Percentiles rank a stretch among this genome's conserved stretches.
Conservation (phyloP, 2,888 invertebrate species). For the Tholera decimalis region DNA sequence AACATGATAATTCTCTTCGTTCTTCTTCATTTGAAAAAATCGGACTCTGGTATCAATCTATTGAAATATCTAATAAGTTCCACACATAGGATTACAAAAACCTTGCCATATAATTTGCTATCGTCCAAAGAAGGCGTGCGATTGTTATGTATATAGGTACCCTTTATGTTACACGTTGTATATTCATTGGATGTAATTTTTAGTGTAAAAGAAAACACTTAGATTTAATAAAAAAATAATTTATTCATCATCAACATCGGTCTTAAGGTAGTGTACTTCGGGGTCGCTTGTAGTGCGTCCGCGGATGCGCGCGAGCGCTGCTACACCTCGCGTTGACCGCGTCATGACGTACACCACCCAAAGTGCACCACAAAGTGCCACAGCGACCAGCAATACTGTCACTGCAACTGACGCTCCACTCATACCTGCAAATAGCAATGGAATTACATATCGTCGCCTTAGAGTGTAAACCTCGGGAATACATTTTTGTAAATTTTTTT, state of each 20-base stretch:
- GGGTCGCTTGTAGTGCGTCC: slow-evolving; percentile 73
- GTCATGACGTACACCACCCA: slow-evolving; percentile 56
- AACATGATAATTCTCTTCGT: too few relatives aligned
- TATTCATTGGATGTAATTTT: not conserved
- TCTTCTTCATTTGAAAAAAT: too few relatives aligned
- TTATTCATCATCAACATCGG: slow-evolving; percentile 75
- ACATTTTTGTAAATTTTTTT: too few relatives aligned
- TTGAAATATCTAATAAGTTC: too few relatives aligned
- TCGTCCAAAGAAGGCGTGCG: too few relatives aligned
- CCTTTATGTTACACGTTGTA: too few relatives aligned
- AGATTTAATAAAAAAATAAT: slow-evolving; percentile 54
- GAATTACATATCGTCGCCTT: too few relatives aligned
- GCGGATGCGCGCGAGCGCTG: slow-evolving; percentile 71
- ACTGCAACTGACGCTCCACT: slow-evolving; percentile 67
- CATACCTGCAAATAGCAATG: slow-evolving; percentile 64
- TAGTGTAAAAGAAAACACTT: not conserved
- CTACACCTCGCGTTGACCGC: slow-evolving; percentile 68
- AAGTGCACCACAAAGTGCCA: slow-evolving; percentile 42
- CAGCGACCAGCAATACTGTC: slow-evolving; percentile 65
- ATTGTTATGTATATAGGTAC: too few relatives aligned
- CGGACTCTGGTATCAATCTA: too few relatives aligned
- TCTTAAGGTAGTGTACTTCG: slow-evolving; percentile 82
- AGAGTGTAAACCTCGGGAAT: too few relatives aligned
- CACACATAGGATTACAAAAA: too few relatives aligned
- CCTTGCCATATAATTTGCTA: too few relatives aligned